A percentile compares a stretch with the other conserved stretches of the same genome.
phyloP scores from a whole-genome alignment of 2,888 invertebrate species.

The Orthosia cruda region DNA sequence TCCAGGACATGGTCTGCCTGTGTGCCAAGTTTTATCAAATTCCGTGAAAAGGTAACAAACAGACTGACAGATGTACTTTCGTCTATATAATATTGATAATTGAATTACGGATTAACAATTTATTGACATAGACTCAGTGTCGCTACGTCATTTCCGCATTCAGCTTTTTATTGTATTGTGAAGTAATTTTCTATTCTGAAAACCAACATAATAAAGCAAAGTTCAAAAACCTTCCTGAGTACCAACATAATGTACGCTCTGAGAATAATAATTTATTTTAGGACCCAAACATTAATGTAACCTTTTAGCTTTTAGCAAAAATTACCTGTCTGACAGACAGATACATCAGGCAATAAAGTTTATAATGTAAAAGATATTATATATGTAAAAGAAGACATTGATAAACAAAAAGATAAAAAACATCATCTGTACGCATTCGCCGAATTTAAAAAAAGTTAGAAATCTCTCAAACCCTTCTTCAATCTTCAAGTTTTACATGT shows the following conservation, averaged over 20 bases:
- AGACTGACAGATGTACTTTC: too few species aligned
- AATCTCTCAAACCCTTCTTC: too few species aligned
- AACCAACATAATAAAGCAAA: not conserved
- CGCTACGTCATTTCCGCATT: not conserved
- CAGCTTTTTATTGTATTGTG: not conserved
- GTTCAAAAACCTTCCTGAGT: conserved; percentile 24
- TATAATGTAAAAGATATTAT: conserved; percentile 27
- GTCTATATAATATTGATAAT: too few species aligned
- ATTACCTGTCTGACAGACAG: conserved; percentile 36
- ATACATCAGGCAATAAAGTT: conserved; percentile 21
- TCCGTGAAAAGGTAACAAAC: too few species aligned
- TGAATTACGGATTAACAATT: too few species aligned
- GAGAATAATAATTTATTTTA: conserved; percentile 54
- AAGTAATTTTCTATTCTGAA: not conserved
- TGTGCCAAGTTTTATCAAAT: too few species aligned
- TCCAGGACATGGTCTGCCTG: too few species aligned
- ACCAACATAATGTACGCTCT: conserved; percentile 36
- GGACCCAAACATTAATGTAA: conserved; percentile 18
- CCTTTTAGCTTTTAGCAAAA: conserved; percentile 54
- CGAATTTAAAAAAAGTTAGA: too few species aligned
- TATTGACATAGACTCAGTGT: not conserved
- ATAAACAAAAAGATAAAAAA: conserved; percentile 5
- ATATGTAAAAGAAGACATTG: too few species aligned
- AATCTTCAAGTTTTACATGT: too few species aligned
- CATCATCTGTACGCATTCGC: too few species aligned